Percentiles rank a stretch among this genome's conserved stretches.
Evolutionary conservation across 1,140 invertebrate genomes (phyloP).

Genomic region (Onthophagus taurus): DNA sequence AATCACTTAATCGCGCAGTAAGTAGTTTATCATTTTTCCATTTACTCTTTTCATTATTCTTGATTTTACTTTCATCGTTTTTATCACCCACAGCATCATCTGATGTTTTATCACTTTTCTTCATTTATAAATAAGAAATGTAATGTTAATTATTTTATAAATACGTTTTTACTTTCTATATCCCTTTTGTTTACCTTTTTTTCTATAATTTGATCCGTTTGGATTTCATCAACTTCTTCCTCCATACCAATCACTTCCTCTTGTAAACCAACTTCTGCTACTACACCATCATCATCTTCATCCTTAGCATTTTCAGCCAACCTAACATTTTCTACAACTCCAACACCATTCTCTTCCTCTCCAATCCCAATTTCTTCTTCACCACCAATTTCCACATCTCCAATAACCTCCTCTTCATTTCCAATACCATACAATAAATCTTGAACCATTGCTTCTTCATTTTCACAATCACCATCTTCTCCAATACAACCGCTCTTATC

Average conservation of each 20-base stretch:
- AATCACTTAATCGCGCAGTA: no score
- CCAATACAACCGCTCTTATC: no score
- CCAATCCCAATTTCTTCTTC: constrained; percentile 8
- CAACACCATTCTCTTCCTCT: constrained; percentile 3
- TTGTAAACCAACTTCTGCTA: constrained; percentile 4
- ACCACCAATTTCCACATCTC: neutral
- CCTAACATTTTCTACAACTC: constrained; percentile 5
- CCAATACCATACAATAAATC: neutral
- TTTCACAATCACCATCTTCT: neutral
- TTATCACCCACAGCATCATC: no score
- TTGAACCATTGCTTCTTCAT: constrained; percentile 4
- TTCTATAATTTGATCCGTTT: neutral
- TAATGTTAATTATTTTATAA: neutral
- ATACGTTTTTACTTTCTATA: neutral
- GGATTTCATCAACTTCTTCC: no score
- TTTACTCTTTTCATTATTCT: no score
- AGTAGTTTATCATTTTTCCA: no score
- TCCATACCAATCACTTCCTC: no score
- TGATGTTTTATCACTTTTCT: no score
- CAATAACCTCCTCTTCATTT: neutral
- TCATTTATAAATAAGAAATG: no score
- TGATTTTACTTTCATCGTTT: no score
- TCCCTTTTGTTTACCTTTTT: neutral
- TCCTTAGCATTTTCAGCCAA: constrained; percentile 1
- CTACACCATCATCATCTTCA: constrained; percentile 9